Evolutionary conservation across 2,888 invertebrate genomes (phyloP).

Genomic region (Cepaea hortensis): DNA sequence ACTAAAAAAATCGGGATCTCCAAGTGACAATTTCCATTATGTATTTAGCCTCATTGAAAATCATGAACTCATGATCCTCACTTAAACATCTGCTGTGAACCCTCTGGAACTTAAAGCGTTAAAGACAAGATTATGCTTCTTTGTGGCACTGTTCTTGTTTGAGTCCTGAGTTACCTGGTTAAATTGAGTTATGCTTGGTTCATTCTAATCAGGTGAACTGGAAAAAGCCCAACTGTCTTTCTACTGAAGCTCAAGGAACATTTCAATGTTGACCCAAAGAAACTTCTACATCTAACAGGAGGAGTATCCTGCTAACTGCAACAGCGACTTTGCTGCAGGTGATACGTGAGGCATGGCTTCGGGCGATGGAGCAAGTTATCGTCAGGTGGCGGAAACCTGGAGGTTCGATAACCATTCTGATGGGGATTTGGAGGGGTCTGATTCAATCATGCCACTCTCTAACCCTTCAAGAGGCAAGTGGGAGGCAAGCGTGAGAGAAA

Average conservation of each 20-base stretch:
- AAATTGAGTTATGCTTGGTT: not conserved
- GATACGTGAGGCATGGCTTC: not conserved
- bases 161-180: no score
- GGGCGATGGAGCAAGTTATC: not conserved
- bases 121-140: no score
- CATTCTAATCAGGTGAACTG: not conserved
- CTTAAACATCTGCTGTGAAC: no score
- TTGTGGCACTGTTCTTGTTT: no score
- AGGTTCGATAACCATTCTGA: constrained; percentile 45
- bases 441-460: constrained; percentile 18
- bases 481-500: not conserved
- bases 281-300: not conserved
- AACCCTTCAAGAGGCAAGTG: not conserved
- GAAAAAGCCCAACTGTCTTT: not conserved
- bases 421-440: constrained; percentile 31
- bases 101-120: no score
- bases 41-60: no score
- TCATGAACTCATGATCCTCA: no score
- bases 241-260: no score
- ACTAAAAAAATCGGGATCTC: no score
- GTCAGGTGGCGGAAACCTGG: constrained; percentile 49
- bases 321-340: not conserved
- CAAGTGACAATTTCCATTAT: no score
- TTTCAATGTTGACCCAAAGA: not conserved
- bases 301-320: constrained; percentile 1